Percentiles rank a stretch among this genome's conserved stretches.
phyloP scores from a whole-genome alignment of 2,888 invertebrate species.

The Phaonia tiefii region DNA sequence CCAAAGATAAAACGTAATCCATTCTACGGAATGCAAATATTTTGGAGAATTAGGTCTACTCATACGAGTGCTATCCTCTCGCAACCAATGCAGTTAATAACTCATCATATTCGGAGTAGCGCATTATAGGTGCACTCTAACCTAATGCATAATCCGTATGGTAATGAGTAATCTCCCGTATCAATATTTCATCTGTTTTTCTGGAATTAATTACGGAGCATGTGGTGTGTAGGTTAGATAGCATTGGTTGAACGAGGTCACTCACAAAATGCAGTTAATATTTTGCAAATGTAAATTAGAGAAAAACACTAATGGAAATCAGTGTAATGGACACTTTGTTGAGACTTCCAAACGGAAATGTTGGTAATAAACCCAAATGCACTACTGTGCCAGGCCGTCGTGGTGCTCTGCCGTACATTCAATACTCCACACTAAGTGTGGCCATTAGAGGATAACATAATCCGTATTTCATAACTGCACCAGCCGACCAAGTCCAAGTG shows the following conservation, averaged over 20 bases:
- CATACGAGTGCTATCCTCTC: too few species aligned
- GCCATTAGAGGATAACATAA: constrained; percentile 46
- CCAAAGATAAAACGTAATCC: too few species aligned
- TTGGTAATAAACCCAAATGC: constrained; percentile 57
- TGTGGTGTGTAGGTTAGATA: neutral
- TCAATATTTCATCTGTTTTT: constrained; percentile 34
- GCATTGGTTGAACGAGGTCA: neutral
- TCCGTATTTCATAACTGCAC: constrained; percentile 59
- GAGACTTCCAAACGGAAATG: constrained; percentile 55
- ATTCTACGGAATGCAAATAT: too few species aligned
- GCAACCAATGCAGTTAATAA: neutral
- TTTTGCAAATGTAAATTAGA: constrained; percentile 26
- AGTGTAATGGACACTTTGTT: constrained; percentile 56
- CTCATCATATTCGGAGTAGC: constrained; percentile 15
- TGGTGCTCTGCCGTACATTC: constrained; percentile 32
- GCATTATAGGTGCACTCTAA: neutral
- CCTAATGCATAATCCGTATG: constrained; percentile 7
- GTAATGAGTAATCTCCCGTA: constrained; percentile 34
- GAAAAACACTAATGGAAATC: constrained; percentile 52
- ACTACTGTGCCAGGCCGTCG: neutral
- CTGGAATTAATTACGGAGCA: constrained; percentile 14
- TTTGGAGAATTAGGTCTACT: too few species aligned
- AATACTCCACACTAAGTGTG: constrained; percentile 19
- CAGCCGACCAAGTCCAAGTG: neutral
- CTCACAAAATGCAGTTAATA: constrained; percentile 23